Percentiles rank a stretch among this genome's conserved stretches.
These are phyloP conservation scores for Lysandra bellargus DNA, from an alignment of 2,888 invertebrate genomes.

Conservation along the genomic window DNA sequence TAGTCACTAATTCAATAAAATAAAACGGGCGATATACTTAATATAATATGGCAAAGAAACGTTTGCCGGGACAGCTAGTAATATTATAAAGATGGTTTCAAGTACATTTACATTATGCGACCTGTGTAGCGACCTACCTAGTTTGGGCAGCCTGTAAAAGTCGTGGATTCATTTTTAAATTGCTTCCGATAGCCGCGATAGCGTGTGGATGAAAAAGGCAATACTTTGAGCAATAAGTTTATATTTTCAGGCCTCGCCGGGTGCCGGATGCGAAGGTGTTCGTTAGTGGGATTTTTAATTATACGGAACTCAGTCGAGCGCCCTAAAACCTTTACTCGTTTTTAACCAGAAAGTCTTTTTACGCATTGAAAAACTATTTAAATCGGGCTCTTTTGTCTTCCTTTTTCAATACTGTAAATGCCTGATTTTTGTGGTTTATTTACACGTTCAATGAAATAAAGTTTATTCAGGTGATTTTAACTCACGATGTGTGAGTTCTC, in stretches of 20 bases:
- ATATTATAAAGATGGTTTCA: no score
- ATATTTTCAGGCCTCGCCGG: constrained; percentile 29
- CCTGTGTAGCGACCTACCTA: neutral
- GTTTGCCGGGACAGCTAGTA: no score
- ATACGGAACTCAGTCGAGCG: constrained; percentile 55
- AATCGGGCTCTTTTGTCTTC: neutral
- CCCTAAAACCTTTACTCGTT: constrained; percentile 34
- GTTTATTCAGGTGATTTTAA: no score
- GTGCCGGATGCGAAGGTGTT: constrained; percentile 56
- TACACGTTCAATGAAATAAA: no score
- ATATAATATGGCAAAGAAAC: no score
- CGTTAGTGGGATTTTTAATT: constrained; percentile 66
- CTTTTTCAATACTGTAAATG: neutral
- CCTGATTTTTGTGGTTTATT: neutral
- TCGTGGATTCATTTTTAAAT: constrained; percentile 24
- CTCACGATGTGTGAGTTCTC: no score
- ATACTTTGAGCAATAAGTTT: constrained; percentile 30
- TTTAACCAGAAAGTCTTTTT: constrained; percentile 34
- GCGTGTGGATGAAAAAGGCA: constrained; percentile 25
- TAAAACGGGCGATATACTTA: no score
- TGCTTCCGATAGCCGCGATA: constrained; percentile 30
- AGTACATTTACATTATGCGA: neutral
- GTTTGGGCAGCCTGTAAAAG: neutral
- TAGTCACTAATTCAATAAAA: no score
- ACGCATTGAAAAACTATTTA: constrained; percentile 8